phyloP scores from a whole-genome alignment of 2,888 invertebrate genomes.

The Autographa pulchrina region DNA sequence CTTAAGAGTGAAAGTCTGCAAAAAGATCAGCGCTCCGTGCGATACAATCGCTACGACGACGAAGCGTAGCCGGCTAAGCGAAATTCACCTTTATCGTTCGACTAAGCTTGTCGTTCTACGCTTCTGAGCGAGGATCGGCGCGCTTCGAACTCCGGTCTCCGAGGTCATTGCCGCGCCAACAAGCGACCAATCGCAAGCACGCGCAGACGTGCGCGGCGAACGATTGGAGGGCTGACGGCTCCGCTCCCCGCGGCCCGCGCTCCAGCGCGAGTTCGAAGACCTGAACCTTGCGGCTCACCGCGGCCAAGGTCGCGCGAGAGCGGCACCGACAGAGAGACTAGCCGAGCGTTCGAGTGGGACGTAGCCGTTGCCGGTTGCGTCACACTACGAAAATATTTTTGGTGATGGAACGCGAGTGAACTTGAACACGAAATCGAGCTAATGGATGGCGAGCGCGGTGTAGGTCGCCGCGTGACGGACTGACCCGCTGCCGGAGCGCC shows the following conservation, averaged over 20 bases:
- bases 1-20: constrained; percentile 90
- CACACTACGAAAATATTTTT: constrained; percentile 89
- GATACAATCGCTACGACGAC: constrained; percentile 87
- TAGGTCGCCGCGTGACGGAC: constrained; percentile 84
- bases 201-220: constrained; percentile 83
- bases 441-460: constrained; percentile 83
- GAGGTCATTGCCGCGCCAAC: constrained; percentile 94
- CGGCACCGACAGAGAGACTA: constrained; percentile 81
- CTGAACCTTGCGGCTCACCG: constrained; percentile 96
- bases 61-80: constrained; percentile 78
- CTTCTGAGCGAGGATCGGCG: constrained; percentile 91
- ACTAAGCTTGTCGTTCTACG: constrained; percentile 87
- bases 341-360: constrained; percentile 81
- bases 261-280: constrained; percentile 92
- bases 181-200: constrained; percentile 86
- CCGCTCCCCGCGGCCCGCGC: constrained; percentile 81
- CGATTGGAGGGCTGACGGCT: constrained; percentile 82
- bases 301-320: constrained; percentile 92
- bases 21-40: constrained; percentile 87
- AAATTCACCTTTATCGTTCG: constrained; percentile 87
- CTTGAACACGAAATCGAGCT: constrained; percentile 88
- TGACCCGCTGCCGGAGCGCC: constrained; percentile 82
- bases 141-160: constrained; percentile 94
- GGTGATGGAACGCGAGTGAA: constrained; percentile 89
- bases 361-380: constrained; percentile 83